Percentiles rank a stretch among this genome's conserved stretches.
Conservation (phyloP, 2,797 vertebrate genomes). For the Urosaurus nigricauda region DNA sequence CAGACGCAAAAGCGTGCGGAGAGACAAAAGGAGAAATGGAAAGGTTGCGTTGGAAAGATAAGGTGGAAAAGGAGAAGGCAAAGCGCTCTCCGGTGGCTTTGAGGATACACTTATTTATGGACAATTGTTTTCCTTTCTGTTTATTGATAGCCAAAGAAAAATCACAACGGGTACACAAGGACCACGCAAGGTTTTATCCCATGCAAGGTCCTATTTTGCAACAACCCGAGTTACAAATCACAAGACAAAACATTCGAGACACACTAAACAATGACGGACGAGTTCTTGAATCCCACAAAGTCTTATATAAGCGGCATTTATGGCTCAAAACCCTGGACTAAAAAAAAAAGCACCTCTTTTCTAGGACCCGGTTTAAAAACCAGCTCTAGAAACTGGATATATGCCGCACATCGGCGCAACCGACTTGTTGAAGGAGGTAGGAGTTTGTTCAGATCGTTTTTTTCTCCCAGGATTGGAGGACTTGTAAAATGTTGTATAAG, state of each 20-base stretch:
- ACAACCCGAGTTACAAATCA: neutral
- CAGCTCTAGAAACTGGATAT: neutral
- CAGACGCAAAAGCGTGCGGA: no score
- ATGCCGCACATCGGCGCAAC: neutral
- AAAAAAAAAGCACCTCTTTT: neutral
- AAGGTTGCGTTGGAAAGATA: neutral
- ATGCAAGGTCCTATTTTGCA: neutral
- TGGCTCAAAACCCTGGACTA: neutral
- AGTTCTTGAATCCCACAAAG: neutral
- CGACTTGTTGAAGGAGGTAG: no score
- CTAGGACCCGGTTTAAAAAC: neutral
- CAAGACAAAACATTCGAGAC: no score
- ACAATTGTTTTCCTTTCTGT: neutral
- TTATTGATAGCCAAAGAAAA: slow-evolving; percentile 22
- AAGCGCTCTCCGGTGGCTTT: neutral
- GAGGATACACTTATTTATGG: neutral
- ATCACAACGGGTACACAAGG: slow-evolving; percentile 50
- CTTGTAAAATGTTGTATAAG: slow-evolving; percentile 64
- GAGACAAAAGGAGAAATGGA: no score
- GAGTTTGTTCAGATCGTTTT: neutral
- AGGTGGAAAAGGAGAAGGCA: neutral
- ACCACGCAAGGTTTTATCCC: slow-evolving; percentile 43
- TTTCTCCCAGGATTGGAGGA: slow-evolving; percentile 15
- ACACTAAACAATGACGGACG: neutral
- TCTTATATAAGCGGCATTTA: neutral